phyloP scores from a whole-genome alignment of 2,113 vertebrate genomes.

The Melanocharis versteri region DNA sequence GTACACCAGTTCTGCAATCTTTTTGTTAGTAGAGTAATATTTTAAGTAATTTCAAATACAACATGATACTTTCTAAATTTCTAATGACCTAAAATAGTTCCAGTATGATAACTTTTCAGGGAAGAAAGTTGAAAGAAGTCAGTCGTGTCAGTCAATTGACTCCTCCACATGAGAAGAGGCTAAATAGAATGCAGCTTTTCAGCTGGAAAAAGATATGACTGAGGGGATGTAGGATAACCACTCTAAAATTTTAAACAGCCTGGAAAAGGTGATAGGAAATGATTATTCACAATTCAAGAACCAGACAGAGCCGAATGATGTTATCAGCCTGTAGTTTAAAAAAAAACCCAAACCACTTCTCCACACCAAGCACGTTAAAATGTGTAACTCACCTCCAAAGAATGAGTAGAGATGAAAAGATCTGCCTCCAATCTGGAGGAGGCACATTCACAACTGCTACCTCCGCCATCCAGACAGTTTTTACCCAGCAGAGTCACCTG shows the following conservation, averaged over 20 bases:
- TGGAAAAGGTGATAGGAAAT: slow-evolving; percentile 22
- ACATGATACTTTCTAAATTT: background rate
- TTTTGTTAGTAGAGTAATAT: background rate
- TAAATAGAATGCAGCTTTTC: background rate
- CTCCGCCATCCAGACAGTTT: background rate
- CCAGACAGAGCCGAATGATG: background rate
- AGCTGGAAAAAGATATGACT: background rate
- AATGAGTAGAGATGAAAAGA: background rate
- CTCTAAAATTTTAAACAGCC: slow-evolving; percentile 38
- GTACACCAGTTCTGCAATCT: background rate
- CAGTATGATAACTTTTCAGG: background rate
- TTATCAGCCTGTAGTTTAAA: background rate
- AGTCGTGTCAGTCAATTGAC: background rate
- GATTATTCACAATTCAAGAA: slow-evolving; percentile 5
- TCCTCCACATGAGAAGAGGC: background rate
- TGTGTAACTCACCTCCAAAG: background rate
- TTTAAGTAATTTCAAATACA: background rate
- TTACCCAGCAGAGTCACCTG: background rate
- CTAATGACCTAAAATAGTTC: background rate
- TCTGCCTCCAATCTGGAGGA: background rate
- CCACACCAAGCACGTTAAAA: background rate
- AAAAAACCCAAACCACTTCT: background rate
- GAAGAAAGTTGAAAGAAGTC: background rate
- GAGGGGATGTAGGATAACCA: background rate
- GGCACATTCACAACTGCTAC: background rate